Base-by-base conservation (phyloP, 2,797 vertebrate genomes). In the Phrynocephalus forsythii region DNA sequence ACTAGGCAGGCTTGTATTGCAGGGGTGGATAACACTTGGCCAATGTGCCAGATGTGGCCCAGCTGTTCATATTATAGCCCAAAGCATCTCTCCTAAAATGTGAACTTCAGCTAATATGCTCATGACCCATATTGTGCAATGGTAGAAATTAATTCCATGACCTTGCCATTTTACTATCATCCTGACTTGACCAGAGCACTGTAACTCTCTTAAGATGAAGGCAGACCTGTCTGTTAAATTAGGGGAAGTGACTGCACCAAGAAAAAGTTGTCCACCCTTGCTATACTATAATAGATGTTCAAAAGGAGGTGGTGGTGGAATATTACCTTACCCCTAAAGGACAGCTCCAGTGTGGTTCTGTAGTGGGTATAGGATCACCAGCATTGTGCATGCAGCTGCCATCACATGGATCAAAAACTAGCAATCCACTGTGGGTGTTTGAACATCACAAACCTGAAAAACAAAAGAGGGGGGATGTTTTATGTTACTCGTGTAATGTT, bases 381-480 rank as follows among this genome's bases (percentile, higher is more conserved):
- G 28, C 90, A 96, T 89, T 92, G 83, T 94, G 88, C 94, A 94
- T 93, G 92, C 82, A 93, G 94, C 18, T 94, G 90, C 84, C 93
- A 89, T 52, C 90, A 89, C 80, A 88, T 68, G 68, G 84, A 93
- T 92, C 88, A 28, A 91, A 87, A 89, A 93, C 91, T 95, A 93
- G 90, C 85, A 96, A 96, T 87, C 89, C 95, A 82, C 93, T 94
- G 95, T 93, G 88, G 84, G 90, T n/a, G 48, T 93, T 86, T 94
- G 84, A 95, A 95, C 94, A 95, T 95, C 91, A 94, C 93, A 95
- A 95, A 94, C 92, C 84, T 95, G 92, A 95, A 94, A 95, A 93
- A 95, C 94, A 95, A 92, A 88, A 83, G 93, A 88, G 60, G 77
- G 38, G 63, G 89, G 48, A 93, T 1, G 89, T 91, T 87, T 94